Percentiles rank a stretch among this genome's conserved stretches.
These are phyloP conservation scores for Bombus terrestris DNA, from an alignment of 1,140 invertebrate genomes.

Conservation along the genomic window DNA sequence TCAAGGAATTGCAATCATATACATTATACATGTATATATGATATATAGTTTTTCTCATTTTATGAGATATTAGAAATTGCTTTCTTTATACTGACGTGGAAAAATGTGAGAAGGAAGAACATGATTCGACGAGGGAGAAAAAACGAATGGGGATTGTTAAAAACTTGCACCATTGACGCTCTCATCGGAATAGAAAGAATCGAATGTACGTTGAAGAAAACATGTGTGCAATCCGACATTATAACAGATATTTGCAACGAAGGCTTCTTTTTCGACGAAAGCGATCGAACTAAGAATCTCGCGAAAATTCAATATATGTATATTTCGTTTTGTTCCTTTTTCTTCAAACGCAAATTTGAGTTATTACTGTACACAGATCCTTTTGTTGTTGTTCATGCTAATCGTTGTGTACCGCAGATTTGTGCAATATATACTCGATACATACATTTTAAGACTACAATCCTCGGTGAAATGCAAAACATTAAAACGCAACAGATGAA, in stretches of 20 bases:
- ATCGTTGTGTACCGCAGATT: slow-evolving; percentile 33
- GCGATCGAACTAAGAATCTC: background rate
- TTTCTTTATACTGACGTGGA: slow-evolving; percentile 33
- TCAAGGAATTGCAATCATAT: background rate
- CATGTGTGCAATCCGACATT: slow-evolving; percentile 32
- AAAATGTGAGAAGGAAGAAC: slow-evolving; percentile 66
- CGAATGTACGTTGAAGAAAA: slow-evolving; percentile 40
- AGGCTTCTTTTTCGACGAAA: background rate
- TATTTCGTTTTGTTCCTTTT: too few relatives aligned
- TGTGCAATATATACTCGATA: slow-evolving; percentile 50
- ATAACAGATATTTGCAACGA: slow-evolving; percentile 10
- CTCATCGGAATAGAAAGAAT: slow-evolving; percentile 12
- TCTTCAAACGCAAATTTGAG: background rate
- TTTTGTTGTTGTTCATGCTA: background rate
- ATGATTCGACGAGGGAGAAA: slow-evolving; percentile 44
- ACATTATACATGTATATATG: background rate
- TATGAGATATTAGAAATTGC: slow-evolving; percentile 12
- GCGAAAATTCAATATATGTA: background rate
- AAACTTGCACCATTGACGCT: background rate
- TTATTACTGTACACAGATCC: background rate
- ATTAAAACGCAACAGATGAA: background rate
- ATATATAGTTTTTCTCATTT: background rate
- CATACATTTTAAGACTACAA: slow-evolving; percentile 36
- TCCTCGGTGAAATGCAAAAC: slow-evolving; percentile 43
- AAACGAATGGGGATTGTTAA: background rate